Conservation (phyloP, 2,797 vertebrate genomes). For the Myotis planiceps region DNA sequence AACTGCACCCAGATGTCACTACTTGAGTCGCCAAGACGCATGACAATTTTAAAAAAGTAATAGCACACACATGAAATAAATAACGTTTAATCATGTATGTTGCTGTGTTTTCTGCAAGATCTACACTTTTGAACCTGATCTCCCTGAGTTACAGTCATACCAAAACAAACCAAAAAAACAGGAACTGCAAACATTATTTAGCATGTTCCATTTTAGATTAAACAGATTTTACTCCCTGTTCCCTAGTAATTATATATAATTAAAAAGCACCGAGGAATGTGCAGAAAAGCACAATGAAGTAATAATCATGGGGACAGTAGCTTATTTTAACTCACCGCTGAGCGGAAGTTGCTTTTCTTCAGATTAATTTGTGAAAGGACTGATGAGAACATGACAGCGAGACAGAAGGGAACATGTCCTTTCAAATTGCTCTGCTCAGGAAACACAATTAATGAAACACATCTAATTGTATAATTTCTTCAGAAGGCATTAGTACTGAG, state of each 20-base stretch:
- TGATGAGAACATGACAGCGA: conserved; percentile 80
- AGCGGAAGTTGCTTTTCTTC: conserved; percentile 81
- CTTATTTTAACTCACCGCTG: conserved; percentile 75
- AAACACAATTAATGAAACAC: conserved; percentile 82
- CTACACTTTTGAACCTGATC: background rate
- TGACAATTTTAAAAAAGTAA: conserved; percentile 70
- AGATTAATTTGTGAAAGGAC: conserved; percentile 81
- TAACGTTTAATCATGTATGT: conserved; percentile 42
- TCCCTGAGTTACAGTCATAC: background rate
- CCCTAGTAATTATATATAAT: conserved; percentile 84
- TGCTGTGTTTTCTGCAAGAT: background rate
- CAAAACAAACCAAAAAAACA: conserved; percentile 63
- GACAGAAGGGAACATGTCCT: conserved; percentile 80
- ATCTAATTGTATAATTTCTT: conserved; percentile 77
- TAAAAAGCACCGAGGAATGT: conserved; percentile 80
- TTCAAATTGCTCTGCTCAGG: conserved; percentile 81
- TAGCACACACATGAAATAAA: conserved; percentile 65
- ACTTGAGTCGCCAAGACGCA: conserved; percentile 43
- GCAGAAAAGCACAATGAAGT: conserved; percentile 76
- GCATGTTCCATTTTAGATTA: conserved; percentile 83
- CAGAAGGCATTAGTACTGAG: conserved; percentile 51
- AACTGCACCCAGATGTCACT: conserved; percentile 68
- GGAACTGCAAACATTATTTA: conserved; percentile 80
- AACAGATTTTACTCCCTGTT: conserved; percentile 81
- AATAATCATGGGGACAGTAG: conserved; percentile 51